Conservation (phyloP, 1,140 invertebrate genomes). For the Aphis craccivora region DNA sequence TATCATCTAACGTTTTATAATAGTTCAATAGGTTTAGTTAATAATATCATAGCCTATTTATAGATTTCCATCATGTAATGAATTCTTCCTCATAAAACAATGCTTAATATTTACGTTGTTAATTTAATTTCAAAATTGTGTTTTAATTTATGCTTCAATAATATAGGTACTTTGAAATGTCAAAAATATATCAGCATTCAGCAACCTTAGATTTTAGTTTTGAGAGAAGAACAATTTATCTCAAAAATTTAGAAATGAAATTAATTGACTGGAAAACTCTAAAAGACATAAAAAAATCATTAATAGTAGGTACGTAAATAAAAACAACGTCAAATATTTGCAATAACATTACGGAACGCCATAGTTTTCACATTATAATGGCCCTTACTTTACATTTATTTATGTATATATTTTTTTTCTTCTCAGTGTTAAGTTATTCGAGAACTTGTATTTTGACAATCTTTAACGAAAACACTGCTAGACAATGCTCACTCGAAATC, state of each 20-base stretch:
- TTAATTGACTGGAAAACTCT: not conserved
- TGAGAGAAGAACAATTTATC: not conserved
- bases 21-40: not conserved
- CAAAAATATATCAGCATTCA: not conserved
- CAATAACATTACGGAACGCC: not conserved
- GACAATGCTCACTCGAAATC: not conserved
- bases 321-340: slow-evolving; percentile 21
- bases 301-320: not conserved
- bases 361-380: not conserved
- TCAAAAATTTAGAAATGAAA: not conserved
- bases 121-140: not conserved
- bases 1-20: not conserved
- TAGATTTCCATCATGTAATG: not conserved
- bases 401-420: not conserved
- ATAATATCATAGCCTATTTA: not conserved
- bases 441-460: not conserved
- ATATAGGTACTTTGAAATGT: not conserved
- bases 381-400: not conserved
- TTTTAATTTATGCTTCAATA: not conserved
- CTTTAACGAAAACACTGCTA: not conserved
- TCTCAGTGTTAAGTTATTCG: not conserved
- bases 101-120: not conserved
- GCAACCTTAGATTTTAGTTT: not conserved
- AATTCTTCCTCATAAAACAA: not conserved
- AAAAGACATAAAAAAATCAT: not conserved